phyloP scores from a whole-genome alignment of 2,888 invertebrate genomes.

The Deroplatys truncata region DNA sequence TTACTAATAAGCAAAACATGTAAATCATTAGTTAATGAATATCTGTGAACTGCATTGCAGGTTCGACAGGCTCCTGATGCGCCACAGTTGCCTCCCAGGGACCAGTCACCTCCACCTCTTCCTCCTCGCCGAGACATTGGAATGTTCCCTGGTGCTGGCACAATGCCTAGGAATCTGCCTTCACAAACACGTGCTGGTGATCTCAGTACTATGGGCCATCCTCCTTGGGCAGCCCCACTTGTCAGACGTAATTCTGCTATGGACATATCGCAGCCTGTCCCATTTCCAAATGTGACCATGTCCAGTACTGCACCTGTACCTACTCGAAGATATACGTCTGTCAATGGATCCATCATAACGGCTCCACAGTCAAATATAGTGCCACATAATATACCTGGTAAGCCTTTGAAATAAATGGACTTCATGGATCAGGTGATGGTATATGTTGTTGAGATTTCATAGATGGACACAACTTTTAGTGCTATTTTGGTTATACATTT shows the following conservation, averaged over 20 bases:
- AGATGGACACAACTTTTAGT: no score
- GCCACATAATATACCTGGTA: background rate
- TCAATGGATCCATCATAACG: conserved; percentile 38
- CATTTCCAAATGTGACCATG: conserved; percentile 10
- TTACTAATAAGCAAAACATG: no score
- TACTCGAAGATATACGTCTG: conserved; percentile 32
- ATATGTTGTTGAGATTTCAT: no score
- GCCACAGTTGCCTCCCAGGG: conserved; percentile 65
- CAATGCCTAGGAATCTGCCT: conserved; percentile 32
- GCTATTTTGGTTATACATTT: no score
- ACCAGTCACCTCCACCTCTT: conserved; percentile 59
- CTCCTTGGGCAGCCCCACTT: conserved; percentile 40
- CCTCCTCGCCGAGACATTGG: conserved; percentile 53
- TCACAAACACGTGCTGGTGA: conserved; percentile 11
- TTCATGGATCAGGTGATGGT: no score
- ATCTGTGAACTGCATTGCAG: conserved; percentile 37
- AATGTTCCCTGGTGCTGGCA: conserved; percentile 41
- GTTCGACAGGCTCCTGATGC: conserved; percentile 62
- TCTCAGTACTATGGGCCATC: conserved; percentile 39
- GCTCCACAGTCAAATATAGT: background rate
- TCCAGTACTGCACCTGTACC: conserved; percentile 35
- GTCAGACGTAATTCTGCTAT: conserved; percentile 50
- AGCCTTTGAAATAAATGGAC: background rate
- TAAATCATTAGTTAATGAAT: no score
- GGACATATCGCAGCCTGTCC: conserved; percentile 33